These are phyloP conservation scores for Tipula helvola DNA, from an alignment of 2,888 invertebrate genomes.

Conservation along the genomic window DNA sequence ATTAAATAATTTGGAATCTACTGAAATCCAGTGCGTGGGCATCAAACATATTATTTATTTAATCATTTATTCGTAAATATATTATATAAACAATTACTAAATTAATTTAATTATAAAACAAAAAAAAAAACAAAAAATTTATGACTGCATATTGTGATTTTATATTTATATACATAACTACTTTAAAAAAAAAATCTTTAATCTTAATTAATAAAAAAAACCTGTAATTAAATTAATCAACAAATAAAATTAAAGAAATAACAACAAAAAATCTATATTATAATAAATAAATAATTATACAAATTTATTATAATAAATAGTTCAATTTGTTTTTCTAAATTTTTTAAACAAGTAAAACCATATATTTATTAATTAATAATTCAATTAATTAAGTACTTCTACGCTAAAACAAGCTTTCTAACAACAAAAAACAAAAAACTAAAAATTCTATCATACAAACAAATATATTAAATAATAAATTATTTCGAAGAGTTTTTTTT, in stretches of 20 bases:
- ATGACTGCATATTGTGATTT: constrained; percentile 10
- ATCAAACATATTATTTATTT: background rate
- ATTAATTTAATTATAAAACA: background rate
- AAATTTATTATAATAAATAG: background rate
- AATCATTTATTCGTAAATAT: background rate
- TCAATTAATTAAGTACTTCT: background rate
- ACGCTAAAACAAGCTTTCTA: background rate
- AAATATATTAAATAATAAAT: background rate
- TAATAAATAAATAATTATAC: background rate
- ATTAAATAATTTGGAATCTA: no score
- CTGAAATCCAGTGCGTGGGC: background rate
- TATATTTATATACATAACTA: background rate
- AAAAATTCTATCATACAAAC: background rate
- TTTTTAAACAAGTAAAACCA: background rate
- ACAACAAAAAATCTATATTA: background rate
- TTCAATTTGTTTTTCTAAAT: background rate
- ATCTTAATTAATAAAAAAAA: background rate
- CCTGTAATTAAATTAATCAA: background rate
- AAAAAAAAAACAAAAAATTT: background rate
- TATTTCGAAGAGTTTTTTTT: background rate
- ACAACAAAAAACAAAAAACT: background rate
- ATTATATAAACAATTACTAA: background rate
- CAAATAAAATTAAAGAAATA: background rate
- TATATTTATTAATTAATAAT: background rate
- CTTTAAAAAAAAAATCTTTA: background rate